Conservation (phyloP, 2,113 vertebrate genomes). For the Microcebus jonahi region DNA sequence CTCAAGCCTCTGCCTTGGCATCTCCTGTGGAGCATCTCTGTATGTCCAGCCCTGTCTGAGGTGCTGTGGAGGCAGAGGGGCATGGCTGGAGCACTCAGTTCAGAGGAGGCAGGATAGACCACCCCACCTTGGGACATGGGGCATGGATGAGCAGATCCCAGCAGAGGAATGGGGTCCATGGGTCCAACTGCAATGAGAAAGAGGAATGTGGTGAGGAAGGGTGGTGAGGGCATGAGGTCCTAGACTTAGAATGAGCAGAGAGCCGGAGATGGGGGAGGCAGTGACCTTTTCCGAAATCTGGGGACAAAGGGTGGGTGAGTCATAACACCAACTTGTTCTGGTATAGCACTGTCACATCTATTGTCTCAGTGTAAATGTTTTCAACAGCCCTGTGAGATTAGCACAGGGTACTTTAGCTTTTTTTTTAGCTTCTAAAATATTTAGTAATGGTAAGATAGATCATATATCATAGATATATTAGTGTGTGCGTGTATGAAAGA, state of each 20-base stretch:
- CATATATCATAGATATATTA: neutral
- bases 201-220: neutral
- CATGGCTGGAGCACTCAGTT: neutral
- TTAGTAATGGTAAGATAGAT: neutral
- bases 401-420: neutral
- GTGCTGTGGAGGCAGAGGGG: neutral
- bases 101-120: neutral
- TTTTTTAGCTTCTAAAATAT: neutral
- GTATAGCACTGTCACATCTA: neutral
- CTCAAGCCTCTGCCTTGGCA: neutral
- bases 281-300: conserved; percentile 12
- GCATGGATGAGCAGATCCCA: neutral
- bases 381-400: neutral
- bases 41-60: neutral
- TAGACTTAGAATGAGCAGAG: conserved; percentile 13
- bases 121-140: neutral
- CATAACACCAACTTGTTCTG: neutral
- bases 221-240: neutral
- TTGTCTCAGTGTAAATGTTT: conserved; percentile 25
- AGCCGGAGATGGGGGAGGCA: neutral
- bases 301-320: conserved; percentile 29
- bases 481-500: neutral
- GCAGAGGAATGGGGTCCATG: neutral
- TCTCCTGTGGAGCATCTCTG: neutral
- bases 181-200: neutral